phyloP scores from a whole-genome alignment of 2,888 invertebrate species.

The Sinotaia quadrata region DNA sequence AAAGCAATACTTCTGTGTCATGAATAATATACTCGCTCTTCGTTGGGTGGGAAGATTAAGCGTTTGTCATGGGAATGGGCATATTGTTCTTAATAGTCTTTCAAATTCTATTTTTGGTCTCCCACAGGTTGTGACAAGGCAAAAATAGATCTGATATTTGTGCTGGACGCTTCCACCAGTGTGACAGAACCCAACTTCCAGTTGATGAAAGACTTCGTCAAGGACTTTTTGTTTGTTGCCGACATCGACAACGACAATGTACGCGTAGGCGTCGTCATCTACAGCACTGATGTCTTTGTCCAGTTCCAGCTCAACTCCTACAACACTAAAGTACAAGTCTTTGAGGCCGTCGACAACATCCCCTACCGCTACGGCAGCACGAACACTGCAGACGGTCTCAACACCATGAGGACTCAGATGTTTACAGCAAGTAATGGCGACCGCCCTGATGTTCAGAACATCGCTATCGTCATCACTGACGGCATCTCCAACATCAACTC shows the following conservation, averaged over 20 bases:
- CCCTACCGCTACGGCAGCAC: slow-evolving; percentile 62
- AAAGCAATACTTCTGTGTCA: no score
- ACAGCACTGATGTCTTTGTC: slow-evolving; percentile 56
- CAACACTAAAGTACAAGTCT: slow-evolving; percentile 45
- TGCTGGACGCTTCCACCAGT: slow-evolving; percentile 69
- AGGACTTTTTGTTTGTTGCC: slow-evolving; percentile 55
- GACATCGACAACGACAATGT: slow-evolving; percentile 56
- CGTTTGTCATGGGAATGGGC: no score
- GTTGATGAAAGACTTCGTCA: slow-evolving; percentile 61
- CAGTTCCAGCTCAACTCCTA: slow-evolving; percentile 62
- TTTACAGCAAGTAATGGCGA: slow-evolving; percentile 60
- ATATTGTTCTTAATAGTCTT: no score
- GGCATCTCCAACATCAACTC: slow-evolving; percentile 67
- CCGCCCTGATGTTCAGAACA: slow-evolving; percentile 58
- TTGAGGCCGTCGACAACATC: slow-evolving; percentile 59
- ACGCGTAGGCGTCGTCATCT: slow-evolving; percentile 61
- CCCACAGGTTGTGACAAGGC: slow-evolving; percentile 49
- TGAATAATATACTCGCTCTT: no score
- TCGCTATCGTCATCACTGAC: slow-evolving; percentile 64
- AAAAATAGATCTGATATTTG: slow-evolving; percentile 62
- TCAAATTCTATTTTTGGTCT: neutral
- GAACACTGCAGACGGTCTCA: slow-evolving; percentile 63
- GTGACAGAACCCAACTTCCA: slow-evolving; percentile 64
- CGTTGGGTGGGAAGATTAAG: no score
- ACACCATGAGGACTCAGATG: slow-evolving; percentile 54